phyloP scores from a whole-genome alignment of 2,113 vertebrate genomes.

The Myxocyprinus asiaticus region DNA sequence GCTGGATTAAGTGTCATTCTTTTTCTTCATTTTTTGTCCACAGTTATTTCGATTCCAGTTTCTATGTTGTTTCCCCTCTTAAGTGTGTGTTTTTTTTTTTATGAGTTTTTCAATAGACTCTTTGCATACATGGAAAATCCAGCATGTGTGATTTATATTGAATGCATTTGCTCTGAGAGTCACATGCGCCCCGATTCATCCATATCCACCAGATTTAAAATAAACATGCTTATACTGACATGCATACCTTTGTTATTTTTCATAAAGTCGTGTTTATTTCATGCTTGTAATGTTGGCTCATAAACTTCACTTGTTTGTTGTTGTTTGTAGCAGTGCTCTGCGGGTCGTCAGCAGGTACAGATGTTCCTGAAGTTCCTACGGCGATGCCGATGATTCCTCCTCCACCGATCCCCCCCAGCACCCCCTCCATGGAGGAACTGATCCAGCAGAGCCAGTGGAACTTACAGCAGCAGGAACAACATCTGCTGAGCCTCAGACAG shows the following conservation, averaged over 20 bases:
- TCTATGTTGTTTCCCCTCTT: too few relatives aligned
- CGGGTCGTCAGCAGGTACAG: conserved; percentile 82
- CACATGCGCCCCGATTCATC: too few relatives aligned
- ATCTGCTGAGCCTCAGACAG: conserved; percentile 92
- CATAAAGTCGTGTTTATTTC: not conserved
- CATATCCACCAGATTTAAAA: conserved; percentile 3
- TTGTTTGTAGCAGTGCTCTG: conserved; percentile 78
- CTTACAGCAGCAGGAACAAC: conserved; percentile 97
- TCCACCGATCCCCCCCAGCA: conserved; percentile 63
- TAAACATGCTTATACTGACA: not conserved
- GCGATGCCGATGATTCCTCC: conserved; percentile 76
- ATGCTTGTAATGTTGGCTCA: too few relatives aligned
- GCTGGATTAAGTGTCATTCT: too few relatives aligned
- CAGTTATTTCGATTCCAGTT: too few relatives aligned
- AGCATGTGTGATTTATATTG: too few relatives aligned
- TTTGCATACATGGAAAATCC: too few relatives aligned
- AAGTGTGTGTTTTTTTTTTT: too few relatives aligned
- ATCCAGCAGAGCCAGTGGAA: conserved; percentile 98
- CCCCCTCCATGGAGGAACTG: conserved; percentile 83
- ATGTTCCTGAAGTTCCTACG: conserved; percentile 74
- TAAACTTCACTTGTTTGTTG: not conserved
- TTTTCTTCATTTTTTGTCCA: too few relatives aligned
- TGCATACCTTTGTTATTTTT: not conserved
- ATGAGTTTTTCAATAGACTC: too few relatives aligned
- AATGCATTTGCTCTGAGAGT: too few relatives aligned